These are phyloP conservation scores for Fregata magnificens DNA, from an alignment of 2,113 vertebrate species.

Conservation along the genomic window DNA sequence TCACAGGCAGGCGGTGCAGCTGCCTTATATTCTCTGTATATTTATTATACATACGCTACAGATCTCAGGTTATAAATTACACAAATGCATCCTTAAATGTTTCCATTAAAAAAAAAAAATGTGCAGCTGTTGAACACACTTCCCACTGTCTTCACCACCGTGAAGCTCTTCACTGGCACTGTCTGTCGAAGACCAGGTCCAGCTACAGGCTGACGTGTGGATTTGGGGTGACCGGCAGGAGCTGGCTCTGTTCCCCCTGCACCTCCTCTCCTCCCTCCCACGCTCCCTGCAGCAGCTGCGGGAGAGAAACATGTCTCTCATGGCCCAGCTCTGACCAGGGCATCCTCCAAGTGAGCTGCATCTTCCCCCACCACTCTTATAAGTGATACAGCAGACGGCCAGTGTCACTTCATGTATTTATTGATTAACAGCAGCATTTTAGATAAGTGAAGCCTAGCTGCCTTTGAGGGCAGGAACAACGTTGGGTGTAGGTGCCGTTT, in stretches of 20 bases:
- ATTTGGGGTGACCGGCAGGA: neutral
- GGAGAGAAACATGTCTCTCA: neutral
- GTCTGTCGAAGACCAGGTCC: neutral
- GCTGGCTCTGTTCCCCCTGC: fast-evolving
- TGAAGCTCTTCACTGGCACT: neutral
- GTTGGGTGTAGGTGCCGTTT: neutral
- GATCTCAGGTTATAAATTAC: neutral
- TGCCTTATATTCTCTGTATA: neutral
- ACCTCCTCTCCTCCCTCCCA: neutral
- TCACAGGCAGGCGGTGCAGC: fast-evolving
- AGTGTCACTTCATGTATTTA: neutral
- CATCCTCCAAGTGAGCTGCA: neutral
- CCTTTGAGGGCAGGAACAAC: neutral
- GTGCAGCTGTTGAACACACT: neutral
- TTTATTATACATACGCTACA: neutral
- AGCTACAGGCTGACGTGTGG: neutral
- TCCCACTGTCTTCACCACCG: neutral
- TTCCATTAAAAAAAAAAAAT: neutral
- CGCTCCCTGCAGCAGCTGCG: fast-evolving
- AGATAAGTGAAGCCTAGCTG: neutral
- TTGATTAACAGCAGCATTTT: neutral
- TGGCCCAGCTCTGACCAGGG: neutral
- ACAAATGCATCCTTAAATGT: neutral
- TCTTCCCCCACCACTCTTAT: neutral
- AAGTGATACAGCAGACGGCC: neutral